Evolutionary conservation across 2,797 vertebrate genomes (phyloP), one percentile per base, ranked within the genome.

Genomic region (Premnoplex brunnescens): DNA sequence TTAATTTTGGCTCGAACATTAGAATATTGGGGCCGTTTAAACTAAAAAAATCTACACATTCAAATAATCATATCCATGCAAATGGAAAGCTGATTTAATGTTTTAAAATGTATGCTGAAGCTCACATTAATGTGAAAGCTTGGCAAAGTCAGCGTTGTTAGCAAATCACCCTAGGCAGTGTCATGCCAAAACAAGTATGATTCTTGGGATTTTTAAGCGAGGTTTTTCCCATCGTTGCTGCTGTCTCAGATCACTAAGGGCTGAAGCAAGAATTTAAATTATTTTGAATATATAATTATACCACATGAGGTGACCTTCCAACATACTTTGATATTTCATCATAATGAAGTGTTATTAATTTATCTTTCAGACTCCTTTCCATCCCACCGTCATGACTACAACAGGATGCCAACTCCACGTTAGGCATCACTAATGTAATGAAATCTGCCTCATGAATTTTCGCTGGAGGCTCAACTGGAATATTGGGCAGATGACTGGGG

Each of bases 151-250:
- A 95, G 32, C 62, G 69, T 59, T 88, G 84, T 95, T 96, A 1
- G 12, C 85, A 73, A 94, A 88, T 96, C 96, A 98, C 98, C 96
- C 97, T 95, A 97, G 98, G 98, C 97, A 95, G 93, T 94, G 87
- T 96, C 97, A 97, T 98, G 98, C 97, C 97, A 98, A 98, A 99
- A 98, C 98, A 98, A 98, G 97, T 97, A 98, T 39, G 71, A 88
- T 97, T 96, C 94, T 95, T 98, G 97, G 97, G 98, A 97, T 97
- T 98, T 98, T 98, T 96, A 95, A 96, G 97, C 96, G 98, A 97
- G 97, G 97, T 97, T 98, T 98, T 97, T 96, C 97, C 96, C 97
- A 97, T 95, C 97, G 37, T 75, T 97, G 97, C 34, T 88, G 82
- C 97, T 98, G 97, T 97, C 97, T 97, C 97, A 97, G 95, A 97